phyloP scores from a whole-genome alignment of 2,797 vertebrate genomes.

The Arctocebus calabarensis region DNA sequence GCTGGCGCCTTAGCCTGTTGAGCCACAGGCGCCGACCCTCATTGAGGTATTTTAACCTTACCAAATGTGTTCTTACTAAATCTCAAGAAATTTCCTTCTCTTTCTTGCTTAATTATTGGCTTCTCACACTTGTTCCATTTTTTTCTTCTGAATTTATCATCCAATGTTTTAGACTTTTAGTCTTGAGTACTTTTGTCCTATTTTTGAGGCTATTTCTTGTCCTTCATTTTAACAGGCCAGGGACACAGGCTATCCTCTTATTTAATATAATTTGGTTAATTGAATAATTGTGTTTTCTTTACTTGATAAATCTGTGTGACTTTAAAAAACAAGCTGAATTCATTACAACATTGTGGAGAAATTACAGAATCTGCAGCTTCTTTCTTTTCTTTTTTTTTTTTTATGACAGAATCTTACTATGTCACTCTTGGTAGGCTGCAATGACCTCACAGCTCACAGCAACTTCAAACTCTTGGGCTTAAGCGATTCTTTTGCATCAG shows the following conservation, averaged over 20 bases:
- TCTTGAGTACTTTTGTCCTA: not conserved
- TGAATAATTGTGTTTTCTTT: not conserved
- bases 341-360: not conserved
- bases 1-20: too few relatives aligned
- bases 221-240: not conserved
- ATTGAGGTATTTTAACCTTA: not conserved
- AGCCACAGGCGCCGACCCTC: too few relatives aligned
- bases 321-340: not conserved
- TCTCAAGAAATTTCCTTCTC: not conserved
- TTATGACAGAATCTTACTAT: too few relatives aligned
- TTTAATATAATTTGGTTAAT: not conserved
- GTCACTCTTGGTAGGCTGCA: too few relatives aligned
- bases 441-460: too few relatives aligned
- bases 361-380: not conserved
- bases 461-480: too few relatives aligned
- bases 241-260: not conserved
- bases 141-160: not conserved
- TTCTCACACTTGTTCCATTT: not conserved
- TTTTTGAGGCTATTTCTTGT: not conserved
- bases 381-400: too few relatives aligned
- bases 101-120: not conserved
- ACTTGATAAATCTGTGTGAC: not conserved
- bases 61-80: not conserved
- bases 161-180: not conserved
- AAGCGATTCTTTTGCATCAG: too few relatives aligned